Base-by-base conservation (phyloP, 2,888 invertebrate species). In the Tetragonula carbonaria region DNA sequence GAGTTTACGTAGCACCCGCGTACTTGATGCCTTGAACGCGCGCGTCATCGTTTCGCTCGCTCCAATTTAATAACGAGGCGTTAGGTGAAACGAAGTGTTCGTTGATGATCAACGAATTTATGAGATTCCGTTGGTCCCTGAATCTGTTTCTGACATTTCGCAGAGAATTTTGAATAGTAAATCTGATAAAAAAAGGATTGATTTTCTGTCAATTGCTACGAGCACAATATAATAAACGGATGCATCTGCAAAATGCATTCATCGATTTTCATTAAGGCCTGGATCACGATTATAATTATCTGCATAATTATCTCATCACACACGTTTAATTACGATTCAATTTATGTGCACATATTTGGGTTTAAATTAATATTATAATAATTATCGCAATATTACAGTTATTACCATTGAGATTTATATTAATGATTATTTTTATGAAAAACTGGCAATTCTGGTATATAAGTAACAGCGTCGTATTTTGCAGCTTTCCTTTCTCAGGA, bases 1-100 rank as follows among this genome's bases (percentile, higher is more conserved):
- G 71, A 51, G 18, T 51, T 51, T 68, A 59, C 28, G 59, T n/a
- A 68, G n/a, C 68, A n/a, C 23, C 18, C 13, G 57, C 11, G 71
- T 53, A 51, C 53, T 38, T n/a, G 0, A 55, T 59, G 13, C 45
- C 16, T 59, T 50, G 16, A 59, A 57, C 21, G 18, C 28, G 21
- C 45, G 45, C 23, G 28, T 68, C 53, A 21, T 68, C 57, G 2
- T 59, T 68, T 28, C 4, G 28, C 16, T 28, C 14, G 14, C 57
- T 75, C 28, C 5, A 55, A 74, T 55, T 66, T 33, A 28, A 23
- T 21, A 38, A 45, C 21, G n/a, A 28, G 33, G 4, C 2, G 8
- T 16, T 45, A 8, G 45, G 2, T n/a, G 28, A 8, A 14, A 45
- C 38, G 14, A 3, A 2, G 45, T 45, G 23, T 45, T 45, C 45